Conservation (phyloP, 1,140 invertebrate genomes). For the Panagrolaimus sp. region DNA sequence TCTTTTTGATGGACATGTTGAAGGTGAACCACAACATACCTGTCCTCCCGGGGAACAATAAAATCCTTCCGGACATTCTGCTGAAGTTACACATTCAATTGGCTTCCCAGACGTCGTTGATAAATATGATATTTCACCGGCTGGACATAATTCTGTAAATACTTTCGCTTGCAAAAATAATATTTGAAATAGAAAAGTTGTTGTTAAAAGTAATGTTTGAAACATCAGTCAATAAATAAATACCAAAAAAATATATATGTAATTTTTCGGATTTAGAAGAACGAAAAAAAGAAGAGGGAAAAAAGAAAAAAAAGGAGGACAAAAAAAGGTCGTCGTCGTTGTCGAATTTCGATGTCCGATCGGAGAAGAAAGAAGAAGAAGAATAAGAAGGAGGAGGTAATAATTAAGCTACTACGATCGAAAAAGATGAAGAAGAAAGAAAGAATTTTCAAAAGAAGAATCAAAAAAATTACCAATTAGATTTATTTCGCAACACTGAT, state of each 20-base stretch:
- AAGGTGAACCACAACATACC: slow-evolving; percentile 43
- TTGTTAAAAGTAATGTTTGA: neutral
- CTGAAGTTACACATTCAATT: slow-evolving; percentile 23
- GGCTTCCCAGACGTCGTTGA: slow-evolving; percentile 22
- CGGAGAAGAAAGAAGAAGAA: neutral
- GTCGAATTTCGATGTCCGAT: neutral
- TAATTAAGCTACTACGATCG: neutral
- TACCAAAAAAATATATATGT: neutral
- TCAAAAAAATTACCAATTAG: slow-evolving; percentile 21
- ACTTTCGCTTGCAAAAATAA: neutral
- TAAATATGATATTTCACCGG: slow-evolving; percentile 38
- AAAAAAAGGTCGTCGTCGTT: neutral
- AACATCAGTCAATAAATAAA: neutral
- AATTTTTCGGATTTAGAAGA: neutral
- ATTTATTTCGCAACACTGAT: slow-evolving; percentile 40
- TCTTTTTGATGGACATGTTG: slow-evolving; percentile 30
- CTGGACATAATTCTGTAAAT: slow-evolving; percentile 37
- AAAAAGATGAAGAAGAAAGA: neutral
- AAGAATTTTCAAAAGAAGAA: neutral
- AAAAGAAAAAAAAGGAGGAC: neutral
- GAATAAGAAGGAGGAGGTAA: neutral
- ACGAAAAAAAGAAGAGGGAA: neutral
- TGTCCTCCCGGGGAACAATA: slow-evolving; percentile 23
- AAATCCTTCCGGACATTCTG: slow-evolving; percentile 37
- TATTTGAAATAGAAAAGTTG: neutral